These are phyloP conservation scores for Seira ritae DNA, from an alignment of 2,888 invertebrate genomes.

Conservation along the genomic window DNA sequence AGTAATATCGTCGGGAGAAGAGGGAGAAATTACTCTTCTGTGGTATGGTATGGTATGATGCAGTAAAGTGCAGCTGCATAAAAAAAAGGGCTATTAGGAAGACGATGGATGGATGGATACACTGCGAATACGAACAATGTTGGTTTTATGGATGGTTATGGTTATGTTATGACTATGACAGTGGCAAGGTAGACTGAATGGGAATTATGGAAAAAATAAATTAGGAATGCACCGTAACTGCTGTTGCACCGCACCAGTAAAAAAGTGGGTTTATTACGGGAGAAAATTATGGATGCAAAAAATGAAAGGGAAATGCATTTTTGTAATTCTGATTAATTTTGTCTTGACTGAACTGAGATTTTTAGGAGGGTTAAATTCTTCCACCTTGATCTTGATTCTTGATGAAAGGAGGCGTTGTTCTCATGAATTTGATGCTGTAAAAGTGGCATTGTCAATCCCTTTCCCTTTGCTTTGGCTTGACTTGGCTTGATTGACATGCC, in stretches of 20 bases:
- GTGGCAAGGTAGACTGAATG: neutral
- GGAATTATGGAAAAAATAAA: neutral
- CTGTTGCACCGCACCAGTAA: no score
- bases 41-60: conserved; percentile 12
- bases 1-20: conserved; percentile 20
- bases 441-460: neutral
- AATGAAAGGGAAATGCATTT: neutral
- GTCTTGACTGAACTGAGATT: no score
- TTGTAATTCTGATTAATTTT: no score
- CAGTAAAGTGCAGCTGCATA: neutral
- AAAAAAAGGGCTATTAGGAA: no score
- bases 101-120: neutral
- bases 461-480: no score
- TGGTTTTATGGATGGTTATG: neutral
- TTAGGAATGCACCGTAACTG: neutral
- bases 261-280: neutral
- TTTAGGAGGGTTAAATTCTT: no score
- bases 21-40: neutral
- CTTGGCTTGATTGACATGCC: neutral
- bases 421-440: neutral
- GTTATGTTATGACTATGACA: no score
- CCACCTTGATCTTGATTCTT: no score
- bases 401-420: no score
- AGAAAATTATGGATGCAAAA: neutral
- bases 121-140: neutral